Evolutionary conservation across 1,140 invertebrate genomes (phyloP).

Genomic region (Diabrotica undecimpunctata): DNA sequence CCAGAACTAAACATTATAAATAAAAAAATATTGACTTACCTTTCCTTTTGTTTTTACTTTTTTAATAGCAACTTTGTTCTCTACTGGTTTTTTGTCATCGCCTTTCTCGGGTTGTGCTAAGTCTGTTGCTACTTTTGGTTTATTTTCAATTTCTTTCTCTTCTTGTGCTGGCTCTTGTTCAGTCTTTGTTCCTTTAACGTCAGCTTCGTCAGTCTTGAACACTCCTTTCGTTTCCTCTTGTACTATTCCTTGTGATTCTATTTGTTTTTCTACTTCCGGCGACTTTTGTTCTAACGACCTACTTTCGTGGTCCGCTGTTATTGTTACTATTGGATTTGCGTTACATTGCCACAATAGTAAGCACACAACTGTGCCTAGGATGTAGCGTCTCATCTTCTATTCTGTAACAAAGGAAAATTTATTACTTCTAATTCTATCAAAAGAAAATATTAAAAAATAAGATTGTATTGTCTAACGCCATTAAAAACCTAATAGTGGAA

Average conservation of each 20-base stretch:
- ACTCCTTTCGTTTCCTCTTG: constrained; percentile 34
- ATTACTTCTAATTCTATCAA: no score
- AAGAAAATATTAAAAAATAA: no score
- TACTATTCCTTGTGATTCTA: constrained; percentile 25
- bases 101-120: constrained; percentile 12
- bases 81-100: constrained; percentile 16
- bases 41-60: constrained; percentile 20
- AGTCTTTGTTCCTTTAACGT: constrained; percentile 4
- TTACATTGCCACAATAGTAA: constrained; percentile 32
- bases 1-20: not conserved
- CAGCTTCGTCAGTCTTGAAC: constrained; percentile 20
- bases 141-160: constrained; percentile 5
- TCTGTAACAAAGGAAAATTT: constrained; percentile 1
- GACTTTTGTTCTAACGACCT: not conserved
- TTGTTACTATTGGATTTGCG: constrained; percentile 37
- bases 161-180: constrained; percentile 7
- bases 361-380: constrained; percentile 35
- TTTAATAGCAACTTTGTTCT: constrained; percentile 11
- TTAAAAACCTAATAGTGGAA: no score
- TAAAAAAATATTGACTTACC: constrained; percentile 11
- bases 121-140: not conserved
- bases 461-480: no score
- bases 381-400: constrained; percentile 32
- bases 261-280: constrained; percentile 18
- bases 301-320: constrained; percentile 12